Percentiles rank a stretch among this genome's conserved stretches.
Conservation (phyloP, 2,888 invertebrate species). For the Baronia brevicornis region DNA sequence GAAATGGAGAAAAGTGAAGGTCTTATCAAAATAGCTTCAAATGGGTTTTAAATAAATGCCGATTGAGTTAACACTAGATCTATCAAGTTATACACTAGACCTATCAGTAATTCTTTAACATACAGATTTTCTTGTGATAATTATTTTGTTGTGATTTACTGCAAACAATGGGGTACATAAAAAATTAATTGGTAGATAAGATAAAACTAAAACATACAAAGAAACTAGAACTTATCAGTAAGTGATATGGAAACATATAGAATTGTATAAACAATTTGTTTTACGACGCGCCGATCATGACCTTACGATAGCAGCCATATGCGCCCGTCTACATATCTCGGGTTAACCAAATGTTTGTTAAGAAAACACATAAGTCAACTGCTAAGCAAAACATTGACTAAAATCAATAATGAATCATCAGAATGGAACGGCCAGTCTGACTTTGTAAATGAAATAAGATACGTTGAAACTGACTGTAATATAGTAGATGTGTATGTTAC, state of each 20-base stretch:
- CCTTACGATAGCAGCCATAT: conserved; percentile 28
- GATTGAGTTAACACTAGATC: too few relatives aligned
- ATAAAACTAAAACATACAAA: conserved; percentile 1
- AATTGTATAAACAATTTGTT: conserved; percentile 7
- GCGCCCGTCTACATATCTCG: conserved; percentile 27
- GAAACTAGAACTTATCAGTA: too few relatives aligned
- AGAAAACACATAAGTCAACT: conserved; percentile 33
- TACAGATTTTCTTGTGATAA: too few relatives aligned
- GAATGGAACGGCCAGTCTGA: conserved; percentile 1
- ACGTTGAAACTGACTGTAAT: conserved; percentile 14
- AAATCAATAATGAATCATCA: conserved; percentile 51
- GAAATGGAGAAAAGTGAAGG: too few relatives aligned
- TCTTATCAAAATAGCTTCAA: too few relatives aligned
- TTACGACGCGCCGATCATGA: conserved; percentile 24
- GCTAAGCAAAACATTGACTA: conserved; percentile 34
- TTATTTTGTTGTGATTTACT: too few relatives aligned
- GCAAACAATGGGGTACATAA: too few relatives aligned
- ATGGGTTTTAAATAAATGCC: too few relatives aligned
- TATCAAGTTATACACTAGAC: too few relatives aligned
- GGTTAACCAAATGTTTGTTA: conserved; percentile 36
- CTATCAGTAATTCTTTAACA: too few relatives aligned
- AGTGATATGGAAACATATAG: conserved; percentile 4
- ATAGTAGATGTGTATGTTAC: conserved; percentile 12
- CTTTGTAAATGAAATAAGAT: neutral
- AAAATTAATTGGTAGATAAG: conserved; percentile 1